Percentiles rank a stretch among this genome's conserved stretches.
These are phyloP conservation scores for Elaeidobius kamerunicus DNA, from an alignment of 2,888 invertebrate genomes.

Conservation along the genomic window DNA sequence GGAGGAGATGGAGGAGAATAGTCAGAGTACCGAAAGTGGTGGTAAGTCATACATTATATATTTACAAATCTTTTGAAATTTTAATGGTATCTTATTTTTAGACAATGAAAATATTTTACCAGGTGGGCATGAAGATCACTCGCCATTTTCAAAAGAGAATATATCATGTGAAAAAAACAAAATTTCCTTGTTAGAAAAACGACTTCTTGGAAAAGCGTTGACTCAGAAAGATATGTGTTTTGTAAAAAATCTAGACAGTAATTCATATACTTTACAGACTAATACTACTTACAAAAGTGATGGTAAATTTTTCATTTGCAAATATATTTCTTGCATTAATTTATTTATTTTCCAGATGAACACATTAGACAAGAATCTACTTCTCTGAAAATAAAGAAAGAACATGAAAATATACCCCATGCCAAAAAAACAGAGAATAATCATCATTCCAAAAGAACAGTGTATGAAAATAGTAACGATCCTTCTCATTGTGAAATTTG, in stretches of 20 bases:
- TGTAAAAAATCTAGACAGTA: constrained; percentile 10
- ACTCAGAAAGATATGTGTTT: constrained; percentile 27
- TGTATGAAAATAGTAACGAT: constrained; percentile 53
- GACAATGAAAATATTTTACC: neutral
- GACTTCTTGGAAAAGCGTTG: constrained; percentile 41
- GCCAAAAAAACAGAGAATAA: constrained; percentile 31
- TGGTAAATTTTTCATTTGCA: too few species aligned
- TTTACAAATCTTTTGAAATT: too few species aligned
- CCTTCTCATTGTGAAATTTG: constrained; percentile 56
- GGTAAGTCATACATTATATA: too few species aligned
- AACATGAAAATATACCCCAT: constrained; percentile 9
- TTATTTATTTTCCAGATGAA: neutral
- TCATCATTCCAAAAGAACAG: constrained; percentile 49
- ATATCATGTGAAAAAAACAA: constrained; percentile 32
- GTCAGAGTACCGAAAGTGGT: constrained; percentile 15
- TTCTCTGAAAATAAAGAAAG: constrained; percentile 6
- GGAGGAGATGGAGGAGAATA: constrained; percentile 22
- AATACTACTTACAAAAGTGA: too few species aligned
- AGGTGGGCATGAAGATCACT: neutral
- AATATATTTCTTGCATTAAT: too few species aligned
- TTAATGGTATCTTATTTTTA: too few species aligned
- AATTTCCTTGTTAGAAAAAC: constrained; percentile 44
- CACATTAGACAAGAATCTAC: constrained; percentile 10
- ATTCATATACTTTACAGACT: too few species aligned
- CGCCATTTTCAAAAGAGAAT: neutral